phyloP scores from a whole-genome alignment of 2,113 vertebrate genomes.

The Amphiprion percula region DNA sequence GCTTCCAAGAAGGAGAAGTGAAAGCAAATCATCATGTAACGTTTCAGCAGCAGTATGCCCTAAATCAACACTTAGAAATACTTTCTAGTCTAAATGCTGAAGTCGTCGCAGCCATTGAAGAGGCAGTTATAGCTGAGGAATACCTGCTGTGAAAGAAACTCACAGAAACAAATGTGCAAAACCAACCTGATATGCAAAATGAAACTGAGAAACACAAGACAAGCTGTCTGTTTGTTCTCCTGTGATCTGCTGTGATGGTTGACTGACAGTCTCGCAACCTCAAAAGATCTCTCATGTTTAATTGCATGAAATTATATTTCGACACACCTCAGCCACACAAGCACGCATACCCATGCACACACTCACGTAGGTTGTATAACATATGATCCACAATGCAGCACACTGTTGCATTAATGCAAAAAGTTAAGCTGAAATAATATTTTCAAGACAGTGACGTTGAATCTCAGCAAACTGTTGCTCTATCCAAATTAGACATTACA shows the following conservation, averaged over 20 bases:
- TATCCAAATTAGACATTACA: not conserved
- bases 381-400: not conserved
- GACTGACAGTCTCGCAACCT: constrained; percentile 22
- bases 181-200: not conserved
- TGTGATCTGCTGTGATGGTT: constrained; percentile 17
- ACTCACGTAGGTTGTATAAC: not conserved
- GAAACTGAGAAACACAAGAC: constrained; percentile 14
- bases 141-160: constrained; percentile 43
- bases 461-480: not conserved
- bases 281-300: constrained; percentile 4
- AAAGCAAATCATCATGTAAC: constrained; percentile 49
- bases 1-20: constrained; percentile 3
- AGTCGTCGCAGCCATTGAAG: constrained; percentile 6
- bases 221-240: constrained; percentile 21
- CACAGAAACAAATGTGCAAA: constrained; percentile 26
- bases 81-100: constrained; percentile 24
- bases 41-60: constrained; percentile 6
- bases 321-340: constrained; percentile 35
- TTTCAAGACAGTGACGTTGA: not conserved
- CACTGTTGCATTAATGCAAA: not conserved
- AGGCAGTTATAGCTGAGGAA: constrained; percentile 34
- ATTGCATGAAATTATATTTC: constrained; percentile 50
- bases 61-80: constrained; percentile 48
- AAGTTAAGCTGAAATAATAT: not conserved
- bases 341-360: constrained; percentile 7